Percentiles rank a stretch among this genome's conserved stretches.
These are phyloP conservation scores for Etheostoma perlongum DNA, from an alignment of 2,797 vertebrate genomes.

Conservation along the genomic window DNA sequence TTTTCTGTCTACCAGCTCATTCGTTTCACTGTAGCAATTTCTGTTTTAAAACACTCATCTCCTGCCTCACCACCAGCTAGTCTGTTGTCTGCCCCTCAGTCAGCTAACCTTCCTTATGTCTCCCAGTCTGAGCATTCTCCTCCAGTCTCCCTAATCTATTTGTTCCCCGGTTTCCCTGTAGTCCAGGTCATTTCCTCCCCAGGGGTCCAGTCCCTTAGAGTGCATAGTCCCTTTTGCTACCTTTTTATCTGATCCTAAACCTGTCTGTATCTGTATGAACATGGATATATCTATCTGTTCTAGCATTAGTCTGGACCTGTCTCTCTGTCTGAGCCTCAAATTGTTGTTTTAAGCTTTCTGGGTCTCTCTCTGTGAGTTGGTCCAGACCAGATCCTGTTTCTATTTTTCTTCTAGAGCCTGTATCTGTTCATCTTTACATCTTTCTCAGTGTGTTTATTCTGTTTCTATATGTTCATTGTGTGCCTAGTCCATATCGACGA, in stretches of 20 bases:
- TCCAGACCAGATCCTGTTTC: background rate
- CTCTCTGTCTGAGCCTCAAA: background rate
- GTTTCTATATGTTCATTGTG: too few relatives aligned
- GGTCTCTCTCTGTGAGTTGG: background rate
- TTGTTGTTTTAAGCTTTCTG: background rate
- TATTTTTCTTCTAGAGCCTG: background rate
- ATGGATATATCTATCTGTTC: too few relatives aligned
- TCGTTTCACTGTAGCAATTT: slow-evolving; percentile 21
- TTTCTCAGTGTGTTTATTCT: background rate
- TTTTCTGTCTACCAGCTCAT: slow-evolving; percentile 1
- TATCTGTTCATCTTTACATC: too few relatives aligned
- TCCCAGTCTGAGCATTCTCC: slow-evolving; percentile 2
- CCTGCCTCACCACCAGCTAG: background rate
- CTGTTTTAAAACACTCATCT: slow-evolving; percentile 4
- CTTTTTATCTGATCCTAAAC: background rate
- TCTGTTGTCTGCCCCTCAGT: slow-evolving; percentile 8
- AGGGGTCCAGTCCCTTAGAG: background rate
- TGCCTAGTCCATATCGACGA: too few relatives aligned
- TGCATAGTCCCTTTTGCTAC: background rate
- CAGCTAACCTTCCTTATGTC: slow-evolving; percentile 4
- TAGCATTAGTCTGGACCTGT: too few relatives aligned
- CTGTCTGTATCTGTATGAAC: too few relatives aligned
- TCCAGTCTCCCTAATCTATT: background rate
- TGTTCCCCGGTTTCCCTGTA: background rate
- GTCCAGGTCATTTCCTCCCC: background rate